Base-by-base conservation (phyloP, 2,888 invertebrate genomes). In the Lagria hirta region DNA sequence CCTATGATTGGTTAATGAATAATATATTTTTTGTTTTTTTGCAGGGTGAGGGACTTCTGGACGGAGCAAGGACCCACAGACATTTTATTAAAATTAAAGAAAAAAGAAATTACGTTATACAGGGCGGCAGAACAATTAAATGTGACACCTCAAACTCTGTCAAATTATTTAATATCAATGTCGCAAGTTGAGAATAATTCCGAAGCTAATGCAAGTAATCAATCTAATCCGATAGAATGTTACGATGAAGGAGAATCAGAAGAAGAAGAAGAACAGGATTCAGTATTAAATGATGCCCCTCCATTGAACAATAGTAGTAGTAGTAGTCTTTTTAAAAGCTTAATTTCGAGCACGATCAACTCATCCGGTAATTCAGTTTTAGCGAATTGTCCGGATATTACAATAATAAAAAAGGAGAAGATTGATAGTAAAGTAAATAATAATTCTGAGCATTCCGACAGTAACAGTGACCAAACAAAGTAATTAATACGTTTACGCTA, bases 41-140 rank as follows among this genome's bases (percentile, higher is more conserved):
- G 15, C 66, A 80, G 79, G 70, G 78, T 79, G 46, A 71, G 86
- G 40, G 86, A 87, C 64, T 84, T 86, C 73, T 88, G 86, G 87
- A 82, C 83, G 43, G 84, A 86, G 56, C 85, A 86, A 55, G 85
- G 84, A 0, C 84, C 86, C 0, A 81, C 85, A 1, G 86, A 86
- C 53, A 81, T 86, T 29, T 68, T 87, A 46, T 78, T 83, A 43
- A 80, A 84, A 54, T 72, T 87, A 22, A 84, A 84, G 62, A 73
- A 83, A 10, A 84, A 87, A 52, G 84, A 88, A 66, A 78, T 88
- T 42, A 79, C 84, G 0, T 66, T 86, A 29, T 84, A 83, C 61
- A 76, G 84, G 24, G 87, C 86, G 1, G 85, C 87, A 1, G 81
- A 84, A 62, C 83, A 85, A 60, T 72, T 88, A 17, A 87, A 87